A percentile compares a stretch with the other conserved stretches of the same genome.
Conservation (phyloP, 2,797 vertebrate genomes). For the Balearica regulorum region DNA sequence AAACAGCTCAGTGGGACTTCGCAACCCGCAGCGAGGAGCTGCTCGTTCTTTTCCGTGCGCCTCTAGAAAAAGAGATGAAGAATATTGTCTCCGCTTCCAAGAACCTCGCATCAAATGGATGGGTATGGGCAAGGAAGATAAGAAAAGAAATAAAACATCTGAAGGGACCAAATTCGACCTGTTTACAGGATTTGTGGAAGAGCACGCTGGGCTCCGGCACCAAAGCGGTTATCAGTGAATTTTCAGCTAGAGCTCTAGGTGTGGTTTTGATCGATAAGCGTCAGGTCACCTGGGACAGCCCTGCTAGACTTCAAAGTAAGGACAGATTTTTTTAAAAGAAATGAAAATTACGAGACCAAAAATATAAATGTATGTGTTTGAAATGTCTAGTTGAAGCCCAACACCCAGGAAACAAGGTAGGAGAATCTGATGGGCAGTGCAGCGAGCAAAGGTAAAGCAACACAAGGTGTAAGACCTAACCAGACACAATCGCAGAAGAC, state of each 20-base stretch:
- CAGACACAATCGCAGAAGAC: fast-evolving
- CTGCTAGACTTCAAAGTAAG: background rate
- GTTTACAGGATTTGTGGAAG: background rate
- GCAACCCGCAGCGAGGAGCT: background rate
- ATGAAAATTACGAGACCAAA: fast-evolving
- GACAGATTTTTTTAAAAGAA: background rate
- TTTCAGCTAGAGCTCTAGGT: background rate
- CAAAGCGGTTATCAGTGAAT: background rate
- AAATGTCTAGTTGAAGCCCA: background rate
- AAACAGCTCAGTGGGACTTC: background rate
- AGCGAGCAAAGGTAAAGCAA: background rate
- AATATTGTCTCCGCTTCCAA: background rate
- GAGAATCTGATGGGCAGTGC: fast-evolving
- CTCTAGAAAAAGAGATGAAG: background rate
- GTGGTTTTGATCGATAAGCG: background rate
- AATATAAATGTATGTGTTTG: fast-evolving
- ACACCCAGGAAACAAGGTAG: background rate
- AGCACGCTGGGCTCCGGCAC: background rate
- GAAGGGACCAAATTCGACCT: background rate
- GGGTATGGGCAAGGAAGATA: background rate
- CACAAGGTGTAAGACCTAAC: fast-evolving
- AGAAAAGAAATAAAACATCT: background rate
- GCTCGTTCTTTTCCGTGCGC: background rate
- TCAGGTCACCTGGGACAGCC: background rate
- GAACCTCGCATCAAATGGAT: background rate